Evolutionary conservation across 2,797 vertebrate species (phyloP).

Genomic region (Eulemur mongoz): DNA sequence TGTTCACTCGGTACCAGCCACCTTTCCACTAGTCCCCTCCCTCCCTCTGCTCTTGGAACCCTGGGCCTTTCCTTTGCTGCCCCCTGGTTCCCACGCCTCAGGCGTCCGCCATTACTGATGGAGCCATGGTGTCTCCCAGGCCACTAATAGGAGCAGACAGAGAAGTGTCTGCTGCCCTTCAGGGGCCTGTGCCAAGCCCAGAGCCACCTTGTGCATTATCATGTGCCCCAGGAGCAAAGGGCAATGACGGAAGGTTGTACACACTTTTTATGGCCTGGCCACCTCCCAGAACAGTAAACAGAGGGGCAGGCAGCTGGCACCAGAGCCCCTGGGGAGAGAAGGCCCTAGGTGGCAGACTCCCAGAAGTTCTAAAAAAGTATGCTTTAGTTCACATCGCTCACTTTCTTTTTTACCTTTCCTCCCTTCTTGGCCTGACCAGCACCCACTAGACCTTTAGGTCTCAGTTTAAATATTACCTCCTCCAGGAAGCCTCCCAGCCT

Average conservation of each 20-base stretch:
- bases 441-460: not conserved
- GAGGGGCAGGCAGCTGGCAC: constrained; percentile 62
- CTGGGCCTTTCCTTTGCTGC: not conserved
- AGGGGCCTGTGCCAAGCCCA: not conserved
- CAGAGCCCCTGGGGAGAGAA: not conserved
- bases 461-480: not conserved
- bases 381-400: not conserved
- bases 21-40: not conserved
- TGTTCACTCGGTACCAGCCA: not conserved
- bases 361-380: not conserved
- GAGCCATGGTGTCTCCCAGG: not conserved
- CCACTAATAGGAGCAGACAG: not conserved
- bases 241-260: not conserved
- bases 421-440: not conserved
- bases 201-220: not conserved
- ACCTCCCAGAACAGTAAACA: constrained; percentile 77
- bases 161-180: not conserved
- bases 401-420: not conserved
- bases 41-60: not conserved
- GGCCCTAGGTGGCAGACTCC: not conserved
- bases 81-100: not conserved
- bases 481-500: not conserved
- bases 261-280: constrained; percentile 66
- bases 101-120: not conserved
- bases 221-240: constrained; percentile 65